A percentile compares a stretch with the other conserved stretches of the same genome.
Evolutionary conservation across 1,140 invertebrate species (phyloP).

Genomic region (Rhopalosiphum padi): DNA sequence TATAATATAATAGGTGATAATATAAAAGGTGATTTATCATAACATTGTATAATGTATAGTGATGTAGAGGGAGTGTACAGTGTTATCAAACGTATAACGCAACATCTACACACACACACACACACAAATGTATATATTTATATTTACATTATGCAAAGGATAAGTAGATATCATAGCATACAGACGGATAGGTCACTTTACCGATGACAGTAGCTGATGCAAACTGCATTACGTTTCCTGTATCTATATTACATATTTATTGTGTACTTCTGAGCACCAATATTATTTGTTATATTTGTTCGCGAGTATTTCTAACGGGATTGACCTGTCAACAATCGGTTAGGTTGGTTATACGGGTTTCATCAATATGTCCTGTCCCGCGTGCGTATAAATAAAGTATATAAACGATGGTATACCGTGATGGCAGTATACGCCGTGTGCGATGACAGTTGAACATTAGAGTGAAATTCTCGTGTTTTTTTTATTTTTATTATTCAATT

Average conservation of each 20-base stretch:
- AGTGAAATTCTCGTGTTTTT: background rate
- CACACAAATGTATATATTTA: background rate
- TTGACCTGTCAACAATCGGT: background rate
- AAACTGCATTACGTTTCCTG: background rate
- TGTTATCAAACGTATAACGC: too few relatives aligned
- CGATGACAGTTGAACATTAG: background rate
- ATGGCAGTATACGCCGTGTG: too few relatives aligned
- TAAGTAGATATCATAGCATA: background rate
- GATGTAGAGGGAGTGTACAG: background rate
- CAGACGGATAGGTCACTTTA: background rate
- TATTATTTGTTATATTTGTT: background rate
- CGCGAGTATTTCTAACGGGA: background rate
- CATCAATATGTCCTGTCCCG: background rate
- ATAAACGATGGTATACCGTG: background rate
- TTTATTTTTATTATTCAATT: background rate
- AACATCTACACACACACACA: background rate
- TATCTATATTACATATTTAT: background rate
- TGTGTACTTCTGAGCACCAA: background rate
- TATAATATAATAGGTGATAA: too few relatives aligned
- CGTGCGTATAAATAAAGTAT: background rate
- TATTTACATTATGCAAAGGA: background rate
- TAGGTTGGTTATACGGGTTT: background rate
- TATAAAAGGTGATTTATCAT: too few relatives aligned
- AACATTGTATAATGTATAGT: background rate
- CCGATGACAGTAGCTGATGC: background rate